Base-by-base conservation (phyloP, 2,113 vertebrate genomes). In the Chaetura pelagica region DNA sequence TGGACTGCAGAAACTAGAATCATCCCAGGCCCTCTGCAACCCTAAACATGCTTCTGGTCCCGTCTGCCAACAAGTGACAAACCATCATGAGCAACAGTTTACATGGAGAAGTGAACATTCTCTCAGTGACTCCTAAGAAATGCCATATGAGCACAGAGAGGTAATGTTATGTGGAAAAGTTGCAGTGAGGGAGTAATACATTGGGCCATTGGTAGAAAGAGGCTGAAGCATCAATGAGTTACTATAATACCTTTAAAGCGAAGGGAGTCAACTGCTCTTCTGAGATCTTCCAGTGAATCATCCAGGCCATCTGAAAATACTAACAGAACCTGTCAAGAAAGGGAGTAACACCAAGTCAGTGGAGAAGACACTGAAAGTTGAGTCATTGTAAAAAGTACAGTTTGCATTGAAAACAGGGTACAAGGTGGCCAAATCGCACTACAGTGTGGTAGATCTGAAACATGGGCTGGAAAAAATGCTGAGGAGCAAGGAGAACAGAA, bases 241-340 rank as follows among this genome's bases (percentile, higher is more conserved):
- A 6, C 55, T 38, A 26, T 20, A 32, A 75, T 93, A 99, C 98
- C 98, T 91, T 95, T 97, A 48, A 58, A 38, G 8, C 63, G 95
- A 78, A 99, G 98, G 13, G 46, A 90, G 10, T 97, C 94, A 0
- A 98, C 97, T 16, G 97, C 95, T 16, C 26, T 38, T 93, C 97
- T 97, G 81, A 99, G 97, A 5, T 44, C 87, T 83, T 98, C 95
- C 78, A 98, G 84, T 2, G 97, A 89, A 51, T 97, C 98, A 89
- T 99, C 98, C 38, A 98, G 92, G 40, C 99, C 99, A 34, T 99
- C 99, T 7, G 99, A 98, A 96, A 99, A 99, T 62, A 99, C 97
- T 84, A 99, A 78, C 63, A 99, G 95, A 83, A 99, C 96, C 99
- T 99, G 79, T 61, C 38, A 93, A 49, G 44, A 93, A 88, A 95